These are phyloP conservation scores for Tachypleus tridentatus DNA, from an alignment of 1,140 invertebrate species.

Conservation along the genomic window DNA sequence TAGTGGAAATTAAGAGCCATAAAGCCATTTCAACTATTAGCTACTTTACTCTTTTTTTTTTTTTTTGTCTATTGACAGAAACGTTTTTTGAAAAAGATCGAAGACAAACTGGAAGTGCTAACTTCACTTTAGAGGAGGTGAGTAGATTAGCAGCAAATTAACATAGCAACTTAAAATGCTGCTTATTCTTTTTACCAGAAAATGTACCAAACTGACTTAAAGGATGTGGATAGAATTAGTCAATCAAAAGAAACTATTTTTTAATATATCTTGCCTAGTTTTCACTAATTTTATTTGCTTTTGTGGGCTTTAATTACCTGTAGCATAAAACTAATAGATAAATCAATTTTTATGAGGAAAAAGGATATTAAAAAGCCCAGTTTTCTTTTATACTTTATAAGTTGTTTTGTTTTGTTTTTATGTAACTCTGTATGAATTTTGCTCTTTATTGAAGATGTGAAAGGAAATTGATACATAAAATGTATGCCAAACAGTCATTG, in stretches of 20 bases:
- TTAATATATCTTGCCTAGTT: background rate
- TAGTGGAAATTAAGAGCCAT: no score
- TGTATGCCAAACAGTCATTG: no score
- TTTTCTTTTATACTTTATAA: no score
- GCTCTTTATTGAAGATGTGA: no score
- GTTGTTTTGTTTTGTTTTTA: no score
- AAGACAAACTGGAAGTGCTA: constrained; percentile 52
- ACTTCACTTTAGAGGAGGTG: constrained; percentile 62
- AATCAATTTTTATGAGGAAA: no score
- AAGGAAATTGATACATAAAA: no score
- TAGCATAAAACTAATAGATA: no score
- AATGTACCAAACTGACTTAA: background rate
- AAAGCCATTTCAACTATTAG: no score
- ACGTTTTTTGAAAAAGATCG: constrained; percentile 61
- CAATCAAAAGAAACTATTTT: background rate
- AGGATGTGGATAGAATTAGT: background rate
- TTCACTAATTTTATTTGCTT: background rate
- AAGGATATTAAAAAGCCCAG: no score
- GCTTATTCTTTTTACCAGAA: background rate
- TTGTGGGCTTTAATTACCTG: background rate
- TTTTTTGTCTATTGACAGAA: constrained; percentile 42
- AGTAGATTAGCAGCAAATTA: background rate
- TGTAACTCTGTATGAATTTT: no score
- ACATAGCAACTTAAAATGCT: background rate
- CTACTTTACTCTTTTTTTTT: no score